phyloP scores from a whole-genome alignment of 2,113 vertebrate species.

The Hippocampus barbouri region DNA sequence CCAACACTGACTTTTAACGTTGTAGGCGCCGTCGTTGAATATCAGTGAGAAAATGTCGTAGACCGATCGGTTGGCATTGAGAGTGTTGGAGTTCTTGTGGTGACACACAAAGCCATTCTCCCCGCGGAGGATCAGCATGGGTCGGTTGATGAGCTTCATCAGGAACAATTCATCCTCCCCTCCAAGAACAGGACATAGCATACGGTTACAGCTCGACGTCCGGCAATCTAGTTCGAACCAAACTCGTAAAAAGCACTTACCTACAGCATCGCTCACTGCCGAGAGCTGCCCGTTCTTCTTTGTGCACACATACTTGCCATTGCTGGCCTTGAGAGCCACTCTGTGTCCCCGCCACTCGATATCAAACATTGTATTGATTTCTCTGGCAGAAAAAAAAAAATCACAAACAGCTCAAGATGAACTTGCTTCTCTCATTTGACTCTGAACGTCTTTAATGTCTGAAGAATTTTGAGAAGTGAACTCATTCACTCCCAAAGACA shows the following conservation, averaged over 20 bases:
- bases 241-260: conserved; percentile 67
- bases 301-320: conserved; percentile 90
- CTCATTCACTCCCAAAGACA: too few species aligned
- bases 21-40: conserved; percentile 90
- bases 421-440: not conserved
- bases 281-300: conserved; percentile 97
- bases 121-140: conserved; percentile 87
- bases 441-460: not conserved
- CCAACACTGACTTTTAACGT: conserved; percentile 81
- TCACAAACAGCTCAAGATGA: not conserved
- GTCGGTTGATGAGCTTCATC: conserved; percentile 94
- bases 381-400: conserved; percentile 61
- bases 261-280: conserved; percentile 82
- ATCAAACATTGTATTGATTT: conserved; percentile 88
- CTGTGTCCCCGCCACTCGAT: conserved; percentile 87
- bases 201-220: not conserved
- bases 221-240: not conserved
- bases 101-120: conserved; percentile 90
- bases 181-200: conserved; percentile 42
- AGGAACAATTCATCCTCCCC: conserved; percentile 87
- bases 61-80: conserved; percentile 86
- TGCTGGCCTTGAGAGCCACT: conserved; percentile 87
- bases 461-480: too few species aligned
- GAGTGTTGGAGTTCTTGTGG: conserved; percentile 87
- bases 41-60: conserved; percentile 89